Conservation (phyloP, 2,888 invertebrate genomes). For the Drosophila mercatorum region DNA sequence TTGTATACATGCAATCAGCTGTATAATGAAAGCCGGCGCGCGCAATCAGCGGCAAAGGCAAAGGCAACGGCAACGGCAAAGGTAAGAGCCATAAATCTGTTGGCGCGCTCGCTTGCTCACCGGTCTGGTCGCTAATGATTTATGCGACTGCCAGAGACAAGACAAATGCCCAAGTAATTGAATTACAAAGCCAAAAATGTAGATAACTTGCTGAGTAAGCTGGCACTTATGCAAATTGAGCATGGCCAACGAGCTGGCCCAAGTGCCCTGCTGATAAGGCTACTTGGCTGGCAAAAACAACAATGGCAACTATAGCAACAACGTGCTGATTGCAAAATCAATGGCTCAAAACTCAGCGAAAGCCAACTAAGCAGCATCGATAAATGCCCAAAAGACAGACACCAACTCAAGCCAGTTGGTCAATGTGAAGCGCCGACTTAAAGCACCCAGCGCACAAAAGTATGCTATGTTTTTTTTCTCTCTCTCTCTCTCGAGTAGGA, state of each 20-base stretch:
- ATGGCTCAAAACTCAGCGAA: slow-evolving; percentile 55
- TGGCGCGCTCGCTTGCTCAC: slow-evolving; percentile 19
- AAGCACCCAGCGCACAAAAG: slow-evolving; percentile 38
- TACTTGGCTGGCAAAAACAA: slow-evolving; percentile 35
- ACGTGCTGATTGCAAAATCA: slow-evolving; percentile 71
- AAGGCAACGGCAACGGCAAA: slow-evolving; percentile 41
- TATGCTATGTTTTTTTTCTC: slow-evolving; percentile 25
- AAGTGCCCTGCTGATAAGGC: slow-evolving; percentile 48
- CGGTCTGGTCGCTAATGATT: slow-evolving; percentile 61
- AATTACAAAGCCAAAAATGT: slow-evolving; percentile 65
- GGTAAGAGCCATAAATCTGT: slow-evolving; percentile 65
- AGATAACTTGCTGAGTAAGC: slow-evolving; percentile 69
- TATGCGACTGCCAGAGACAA: slow-evolving; percentile 60
- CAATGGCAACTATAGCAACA: slow-evolving; percentile 24
- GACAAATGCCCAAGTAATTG: slow-evolving; percentile 78
- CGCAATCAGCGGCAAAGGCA: slow-evolving; percentile 54
- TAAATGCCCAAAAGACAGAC: slow-evolving; percentile 25
- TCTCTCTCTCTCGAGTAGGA: background rate
- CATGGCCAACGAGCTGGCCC: slow-evolving; percentile 40
- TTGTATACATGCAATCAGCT: slow-evolving; percentile 75
- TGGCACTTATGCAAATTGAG: slow-evolving; percentile 74
- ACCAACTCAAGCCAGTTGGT: slow-evolving; percentile 2
- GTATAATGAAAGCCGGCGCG: slow-evolving; percentile 57
- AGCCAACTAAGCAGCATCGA: slow-evolving; percentile 53
- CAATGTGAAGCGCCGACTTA: slow-evolving; percentile 54